Conservation (phyloP, 2,797 vertebrate genomes). For the Trachurus trachurus region DNA sequence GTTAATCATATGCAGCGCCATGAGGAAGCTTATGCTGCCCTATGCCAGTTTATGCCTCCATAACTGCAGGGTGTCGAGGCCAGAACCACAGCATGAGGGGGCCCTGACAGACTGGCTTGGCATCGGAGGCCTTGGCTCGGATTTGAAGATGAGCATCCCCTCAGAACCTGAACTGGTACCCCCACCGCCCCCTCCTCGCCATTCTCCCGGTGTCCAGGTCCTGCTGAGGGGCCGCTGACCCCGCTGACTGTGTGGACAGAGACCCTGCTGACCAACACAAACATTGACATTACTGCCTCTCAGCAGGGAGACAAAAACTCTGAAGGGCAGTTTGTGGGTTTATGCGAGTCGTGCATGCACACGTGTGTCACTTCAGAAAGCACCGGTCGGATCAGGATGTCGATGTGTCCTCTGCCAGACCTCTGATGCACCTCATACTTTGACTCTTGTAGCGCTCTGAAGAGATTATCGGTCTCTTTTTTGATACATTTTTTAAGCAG, state of each 20-base stretch:
- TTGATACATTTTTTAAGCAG: neutral
- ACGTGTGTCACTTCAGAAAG: conserved; percentile 18
- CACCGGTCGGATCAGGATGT: conserved; percentile 22
- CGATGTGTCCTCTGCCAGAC: conserved; percentile 8
- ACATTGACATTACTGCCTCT: conserved; percentile 70
- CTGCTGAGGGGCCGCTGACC: conserved; percentile 76
- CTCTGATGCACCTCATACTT: neutral
- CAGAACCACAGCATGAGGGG: conserved; percentile 60
- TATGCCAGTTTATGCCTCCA: conserved; percentile 75
- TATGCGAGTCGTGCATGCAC: conserved; percentile 37
- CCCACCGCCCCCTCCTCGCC: conserved; percentile 37
- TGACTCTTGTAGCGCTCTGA: neutral
- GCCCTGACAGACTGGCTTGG: conserved; percentile 75
- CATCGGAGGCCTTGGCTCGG: conserved; percentile 71
- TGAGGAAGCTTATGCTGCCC: conserved; percentile 81
- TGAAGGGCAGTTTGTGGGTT: conserved; percentile 66
- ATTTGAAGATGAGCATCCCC: conserved; percentile 67
- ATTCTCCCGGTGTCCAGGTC: conserved; percentile 69
- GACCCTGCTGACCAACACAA: conserved; percentile 79
- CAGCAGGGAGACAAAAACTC: conserved; percentile 61
- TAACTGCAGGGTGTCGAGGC: conserved; percentile 72
- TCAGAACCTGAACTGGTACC: conserved; percentile 59
- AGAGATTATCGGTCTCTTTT: neutral
- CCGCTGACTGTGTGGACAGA: conserved; percentile 77
- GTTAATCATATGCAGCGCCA: conserved; percentile 87